Base-by-base conservation (phyloP, 2,113 vertebrate genomes). In the Montifringilla adamsi region DNA sequence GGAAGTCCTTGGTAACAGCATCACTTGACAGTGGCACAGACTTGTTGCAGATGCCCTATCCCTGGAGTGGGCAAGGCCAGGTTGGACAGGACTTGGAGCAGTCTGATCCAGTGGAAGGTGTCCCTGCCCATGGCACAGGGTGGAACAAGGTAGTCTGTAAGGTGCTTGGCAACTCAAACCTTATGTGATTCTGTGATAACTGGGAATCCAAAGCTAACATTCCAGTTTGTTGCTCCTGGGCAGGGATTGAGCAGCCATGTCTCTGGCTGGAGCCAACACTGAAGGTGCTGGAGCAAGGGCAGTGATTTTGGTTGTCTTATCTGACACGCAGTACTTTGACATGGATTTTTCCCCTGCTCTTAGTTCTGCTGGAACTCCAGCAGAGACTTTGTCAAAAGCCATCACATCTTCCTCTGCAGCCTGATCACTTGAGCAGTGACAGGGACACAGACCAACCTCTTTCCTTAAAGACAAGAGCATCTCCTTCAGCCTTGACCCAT, bases 401-500 rank as follows among this genome's bases (percentile, higher is more conserved):
- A 3, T 53, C 41, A 0, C 16, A 1, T 78, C 50, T 58, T 52
- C 37, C 53, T 20, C 43, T 84, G 72, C 59, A 52, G 77, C 17
- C 13, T 41, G 41, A 46, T 68, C 52, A 13, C 7, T 82, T 70
- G 31, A 44, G 44, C 41, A 21, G 30, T 22, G 23, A 33, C 43
- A 49, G 80, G 79, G 66, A 63, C 74, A 50, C 8, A 30, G n/a
- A 77, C n/a, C 67, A 44, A 78, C 70, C 43, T 77, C 72, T 55
- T 58, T 33, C 0, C 67, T 67, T 81, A 67, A 81, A 84, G 14
- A 77, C 60, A 62, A 81, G 83, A 81, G 60, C 19, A 0, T 43
- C 18, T 66, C 10, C 84, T 53, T 67, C 37, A 76, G 62, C 68
- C 7, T 0, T 46, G 56, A 49, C 0, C 0, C 22, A 5, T 15